Percentiles rank a stretch among this genome's conserved stretches.
Evolutionary conservation across 2,888 invertebrate species (phyloP).

Genomic region (Acheta domesticus): DNA sequence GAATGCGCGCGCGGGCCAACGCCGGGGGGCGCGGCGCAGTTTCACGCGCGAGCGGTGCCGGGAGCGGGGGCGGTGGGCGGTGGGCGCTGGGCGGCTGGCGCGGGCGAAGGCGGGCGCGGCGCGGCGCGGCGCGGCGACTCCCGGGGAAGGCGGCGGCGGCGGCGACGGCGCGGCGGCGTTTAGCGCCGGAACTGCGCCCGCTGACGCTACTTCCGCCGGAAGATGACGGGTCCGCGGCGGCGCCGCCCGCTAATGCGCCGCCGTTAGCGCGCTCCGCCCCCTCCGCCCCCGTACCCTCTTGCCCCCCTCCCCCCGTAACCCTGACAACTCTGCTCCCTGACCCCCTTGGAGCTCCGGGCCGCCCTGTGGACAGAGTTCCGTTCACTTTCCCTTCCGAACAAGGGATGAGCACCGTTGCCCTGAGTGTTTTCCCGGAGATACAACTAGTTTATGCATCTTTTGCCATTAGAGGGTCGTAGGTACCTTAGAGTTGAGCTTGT

Average conservation of each 20-base stretch:
- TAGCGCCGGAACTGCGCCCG: background rate
- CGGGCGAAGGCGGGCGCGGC: constrained; percentile 42
- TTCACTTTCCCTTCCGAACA: too few relatives aligned
- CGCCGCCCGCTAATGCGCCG: constrained; percentile 18
- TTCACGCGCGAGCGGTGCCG: background rate
- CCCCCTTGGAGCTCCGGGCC: too few relatives aligned
- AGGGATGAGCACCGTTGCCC: too few relatives aligned
- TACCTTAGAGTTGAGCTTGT: too few relatives aligned
- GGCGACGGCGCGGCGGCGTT: constrained; percentile 18
- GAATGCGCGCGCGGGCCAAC: constrained; percentile 37
- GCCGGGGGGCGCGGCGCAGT: background rate
- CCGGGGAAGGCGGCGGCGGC: background rate
- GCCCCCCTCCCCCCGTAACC: too few relatives aligned
- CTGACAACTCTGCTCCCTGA: too few relatives aligned
- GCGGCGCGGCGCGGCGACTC: background rate
- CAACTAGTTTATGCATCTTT: too few relatives aligned
- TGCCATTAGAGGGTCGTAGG: too few relatives aligned
- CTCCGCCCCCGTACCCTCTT: too few relatives aligned
- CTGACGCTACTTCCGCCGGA: constrained; percentile 36
- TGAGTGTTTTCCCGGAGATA: too few relatives aligned
- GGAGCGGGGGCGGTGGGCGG: background rate
- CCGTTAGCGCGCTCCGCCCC: background rate
- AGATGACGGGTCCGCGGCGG: constrained; percentile 19
- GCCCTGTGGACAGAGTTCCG: too few relatives aligned
- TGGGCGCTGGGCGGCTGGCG: background rate